Base-by-base conservation (phyloP, 2,888 invertebrate genomes). In the Dryadula phaetusa region DNA sequence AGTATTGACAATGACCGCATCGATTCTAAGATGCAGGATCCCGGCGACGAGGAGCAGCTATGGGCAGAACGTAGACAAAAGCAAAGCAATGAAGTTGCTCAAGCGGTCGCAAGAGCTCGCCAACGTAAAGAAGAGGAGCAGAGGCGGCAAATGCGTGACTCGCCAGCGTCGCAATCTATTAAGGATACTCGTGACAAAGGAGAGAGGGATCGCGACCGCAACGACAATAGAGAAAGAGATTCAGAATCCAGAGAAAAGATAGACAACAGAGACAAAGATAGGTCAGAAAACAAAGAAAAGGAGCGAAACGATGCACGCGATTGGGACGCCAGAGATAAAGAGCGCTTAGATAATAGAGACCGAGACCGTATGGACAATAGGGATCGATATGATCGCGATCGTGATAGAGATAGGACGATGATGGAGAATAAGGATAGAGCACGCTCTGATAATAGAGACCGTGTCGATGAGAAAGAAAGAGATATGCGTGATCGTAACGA, bases 51-150 rank as follows among this genome's bases (percentile, higher is more conserved):
- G 72, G 90, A 90, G 22, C 87, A 96, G 77, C 84, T 95, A 66
- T 95, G 96, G 95, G 94, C 94, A n/a, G 95, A 95, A 79, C 93
- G 95, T 67, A 94, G 96, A 61, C 93, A 94, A 67, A 95, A 95
- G 71, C 95, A 96, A 75, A 92, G 92, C 81, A 94, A 95, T 76
- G 95, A 95, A 79, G 95, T 97, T 58, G 95, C 96, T 10, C 95
- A 95, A 66, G 96, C 96, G 0, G 96, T 97, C 16, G 97, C 97
- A 75, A 94, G 97, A 32, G 98, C 97, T 0, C 95, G 96, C 64
- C 96, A 96, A 80, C 94, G 97, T 32, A 96, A 97, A 77, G 97
- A 98, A 79, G 97, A 98, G 79, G 98, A 98, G 80, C 98, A 98
- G 79, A 96, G 97, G 71, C 94, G 96, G 28, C 91, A 92, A 70